A percentile compares a stretch with the other conserved stretches of the same genome.
These are phyloP conservation scores for Dermochelys coriacea DNA, from an alignment of 2,797 vertebrate species.

Conservation along the genomic window DNA sequence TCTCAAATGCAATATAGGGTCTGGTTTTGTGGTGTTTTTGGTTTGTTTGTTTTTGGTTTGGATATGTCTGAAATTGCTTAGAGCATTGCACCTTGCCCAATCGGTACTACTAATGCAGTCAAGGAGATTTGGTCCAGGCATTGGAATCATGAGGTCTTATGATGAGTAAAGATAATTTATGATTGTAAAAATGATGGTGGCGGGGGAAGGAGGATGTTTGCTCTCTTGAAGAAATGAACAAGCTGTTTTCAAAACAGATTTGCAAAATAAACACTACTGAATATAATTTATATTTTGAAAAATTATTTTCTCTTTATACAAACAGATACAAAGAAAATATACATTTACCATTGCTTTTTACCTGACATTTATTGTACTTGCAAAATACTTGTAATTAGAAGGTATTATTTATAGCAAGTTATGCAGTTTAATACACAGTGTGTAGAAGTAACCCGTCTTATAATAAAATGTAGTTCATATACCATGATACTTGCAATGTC, in stretches of 20 bases:
- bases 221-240: not conserved
- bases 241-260: not conserved
- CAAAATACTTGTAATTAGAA: rapidly evolving
- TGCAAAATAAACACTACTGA: not conserved
- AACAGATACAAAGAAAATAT: rapidly evolving
- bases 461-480: not conserved
- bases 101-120: rapidly evolving
- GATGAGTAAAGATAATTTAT: rapidly evolving
- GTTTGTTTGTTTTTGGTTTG: not conserved
- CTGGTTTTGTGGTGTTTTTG: not conserved
- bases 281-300: rapidly evolving
- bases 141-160: not conserved
- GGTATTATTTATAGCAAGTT: rapidly evolving
- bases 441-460: not conserved
- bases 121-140: rapidly evolving
- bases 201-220: rapidly evolving
- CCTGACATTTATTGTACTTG: no score
- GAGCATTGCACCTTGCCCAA: rapidly evolving
- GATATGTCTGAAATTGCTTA: not conserved
- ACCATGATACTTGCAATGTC: not conserved
- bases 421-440: not conserved
- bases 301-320: rapidly evolving
- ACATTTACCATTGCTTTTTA: not conserved
- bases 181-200: not conserved
- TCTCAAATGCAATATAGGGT: rapidly evolving